These are phyloP conservation scores for Tetraodon nigroviridis DNA, from an alignment of 2,113 vertebrate genomes.

Conservation along the genomic window DNA sequence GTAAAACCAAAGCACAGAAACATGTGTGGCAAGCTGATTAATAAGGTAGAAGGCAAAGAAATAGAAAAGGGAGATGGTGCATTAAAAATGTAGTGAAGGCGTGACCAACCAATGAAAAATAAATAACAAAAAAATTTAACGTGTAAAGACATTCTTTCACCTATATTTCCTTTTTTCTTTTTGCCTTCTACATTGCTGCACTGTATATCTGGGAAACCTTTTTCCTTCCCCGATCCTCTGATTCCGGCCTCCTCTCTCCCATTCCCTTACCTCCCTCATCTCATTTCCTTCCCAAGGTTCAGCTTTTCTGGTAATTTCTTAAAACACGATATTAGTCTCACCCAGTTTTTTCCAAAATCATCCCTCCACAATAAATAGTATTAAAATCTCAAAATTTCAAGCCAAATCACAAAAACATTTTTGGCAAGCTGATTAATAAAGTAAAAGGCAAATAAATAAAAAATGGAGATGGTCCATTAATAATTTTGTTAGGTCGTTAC, in stretches of 20 bases:
- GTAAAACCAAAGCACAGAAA: slow-evolving; percentile 37
- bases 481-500: neutral
- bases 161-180: slow-evolving; percentile 5
- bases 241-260: slow-evolving; percentile 37
- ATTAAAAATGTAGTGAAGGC: neutral
- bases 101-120: neutral
- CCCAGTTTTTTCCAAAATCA: slow-evolving; percentile 48
- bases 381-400: slow-evolving; percentile 42
- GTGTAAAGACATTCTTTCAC: neutral
- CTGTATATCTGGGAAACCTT: neutral
- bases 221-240: too few relatives aligned
- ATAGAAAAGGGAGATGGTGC: neutral
- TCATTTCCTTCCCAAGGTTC: slow-evolving; percentile 48
- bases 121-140: slow-evolving; percentile 12
- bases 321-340: slow-evolving; percentile 67
- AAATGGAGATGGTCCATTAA: neutral
- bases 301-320: slow-evolving; percentile 68
- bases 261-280: slow-evolving; percentile 34
- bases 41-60: slow-evolving; percentile 1
- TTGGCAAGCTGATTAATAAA: slow-evolving; percentile 32
- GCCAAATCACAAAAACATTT: slow-evolving; percentile 26
- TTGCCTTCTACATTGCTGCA: neutral
- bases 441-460: neutral
- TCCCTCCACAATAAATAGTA: slow-evolving; percentile 15
- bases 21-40: slow-evolving; percentile 34